Percentiles rank a stretch among this genome's conserved stretches.
phyloP scores from a whole-genome alignment of 2,113 vertebrate genomes.

The Colistium nudipinnis region DNA sequence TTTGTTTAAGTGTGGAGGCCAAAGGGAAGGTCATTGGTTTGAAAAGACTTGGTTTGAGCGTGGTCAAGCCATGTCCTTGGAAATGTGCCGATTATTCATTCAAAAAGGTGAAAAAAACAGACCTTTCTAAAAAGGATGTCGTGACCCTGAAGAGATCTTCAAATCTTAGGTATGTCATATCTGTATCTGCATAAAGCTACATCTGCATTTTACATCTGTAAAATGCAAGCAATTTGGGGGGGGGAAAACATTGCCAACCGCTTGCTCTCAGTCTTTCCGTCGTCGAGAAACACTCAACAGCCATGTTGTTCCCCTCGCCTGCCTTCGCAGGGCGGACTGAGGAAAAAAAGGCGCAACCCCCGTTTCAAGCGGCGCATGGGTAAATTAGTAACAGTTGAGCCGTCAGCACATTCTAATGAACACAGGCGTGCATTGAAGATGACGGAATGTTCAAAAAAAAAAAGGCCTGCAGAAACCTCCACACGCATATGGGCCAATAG shows the following conservation, averaged over 20 bases:
- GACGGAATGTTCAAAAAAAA: constrained; percentile 41
- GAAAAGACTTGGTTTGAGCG: background rate
- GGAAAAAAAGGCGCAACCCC: too few species aligned
- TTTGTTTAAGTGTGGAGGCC: background rate
- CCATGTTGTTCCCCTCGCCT: too few species aligned
- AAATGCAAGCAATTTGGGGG: too few species aligned
- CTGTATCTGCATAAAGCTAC: background rate
- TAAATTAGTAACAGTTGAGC: constrained; percentile 24
- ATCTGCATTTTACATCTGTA: too few species aligned
- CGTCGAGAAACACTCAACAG: too few species aligned
- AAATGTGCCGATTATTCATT: background rate
- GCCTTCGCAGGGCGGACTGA: background rate
- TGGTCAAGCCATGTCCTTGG: background rate
- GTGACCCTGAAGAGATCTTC: background rate
- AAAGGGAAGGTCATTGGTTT: background rate
- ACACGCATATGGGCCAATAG: background rate
- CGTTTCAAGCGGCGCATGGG: too few species aligned
- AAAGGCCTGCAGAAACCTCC: constrained; percentile 17
- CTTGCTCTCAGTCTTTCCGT: too few species aligned
- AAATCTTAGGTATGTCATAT: background rate
- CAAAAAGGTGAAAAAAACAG: background rate
- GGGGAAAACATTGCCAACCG: too few species aligned
- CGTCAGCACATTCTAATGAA: constrained; percentile 38
- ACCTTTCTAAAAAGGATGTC: background rate
- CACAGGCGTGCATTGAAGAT: constrained; percentile 16